Conservation (phyloP, 2,113 vertebrate species). For the Azemiops feae region DNA sequence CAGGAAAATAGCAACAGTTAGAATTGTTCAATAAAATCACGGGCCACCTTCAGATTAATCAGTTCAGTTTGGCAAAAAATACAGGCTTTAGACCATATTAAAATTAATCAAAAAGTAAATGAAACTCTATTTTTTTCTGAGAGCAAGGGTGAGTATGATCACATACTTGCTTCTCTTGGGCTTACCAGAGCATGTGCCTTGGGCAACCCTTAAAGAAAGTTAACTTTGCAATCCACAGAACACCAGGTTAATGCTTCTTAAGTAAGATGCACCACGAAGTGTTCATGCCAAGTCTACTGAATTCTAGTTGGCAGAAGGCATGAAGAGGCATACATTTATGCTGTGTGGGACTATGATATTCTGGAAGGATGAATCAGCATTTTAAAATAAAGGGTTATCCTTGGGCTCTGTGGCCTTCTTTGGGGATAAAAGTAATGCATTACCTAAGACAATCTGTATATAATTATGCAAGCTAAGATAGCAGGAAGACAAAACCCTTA, state of each 20-base stretch:
- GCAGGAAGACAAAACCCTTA: slow-evolving; percentile 14
- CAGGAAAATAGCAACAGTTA: background rate
- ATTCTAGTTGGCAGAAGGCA: background rate
- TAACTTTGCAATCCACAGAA: background rate
- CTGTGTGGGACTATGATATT: background rate
- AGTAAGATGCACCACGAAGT: background rate
- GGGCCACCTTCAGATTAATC: background rate
- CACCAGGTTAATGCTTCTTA: background rate
- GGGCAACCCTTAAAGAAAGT: background rate
- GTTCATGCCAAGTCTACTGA: background rate
- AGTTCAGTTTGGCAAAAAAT: background rate
- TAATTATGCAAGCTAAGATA: slow-evolving; percentile 15
- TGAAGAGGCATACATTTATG: background rate
- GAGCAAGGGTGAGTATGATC: background rate
- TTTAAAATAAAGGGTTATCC: slow-evolving; percentile 6
- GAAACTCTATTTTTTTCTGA: background rate
- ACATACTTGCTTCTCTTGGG: background rate
- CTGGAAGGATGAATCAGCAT: slow-evolving; percentile 6
- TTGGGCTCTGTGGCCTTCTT: background rate
- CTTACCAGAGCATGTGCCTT: background rate
- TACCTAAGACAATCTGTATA: slow-evolving; percentile 24
- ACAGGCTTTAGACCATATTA: background rate
- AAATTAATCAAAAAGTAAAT: background rate
- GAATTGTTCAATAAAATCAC: background rate
- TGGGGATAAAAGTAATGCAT: background rate